Evolutionary conservation across 2,113 vertebrate species (phyloP), one percentile per base, ranked within the genome.

Genomic region (Zosterops hypoxanthus): DNA sequence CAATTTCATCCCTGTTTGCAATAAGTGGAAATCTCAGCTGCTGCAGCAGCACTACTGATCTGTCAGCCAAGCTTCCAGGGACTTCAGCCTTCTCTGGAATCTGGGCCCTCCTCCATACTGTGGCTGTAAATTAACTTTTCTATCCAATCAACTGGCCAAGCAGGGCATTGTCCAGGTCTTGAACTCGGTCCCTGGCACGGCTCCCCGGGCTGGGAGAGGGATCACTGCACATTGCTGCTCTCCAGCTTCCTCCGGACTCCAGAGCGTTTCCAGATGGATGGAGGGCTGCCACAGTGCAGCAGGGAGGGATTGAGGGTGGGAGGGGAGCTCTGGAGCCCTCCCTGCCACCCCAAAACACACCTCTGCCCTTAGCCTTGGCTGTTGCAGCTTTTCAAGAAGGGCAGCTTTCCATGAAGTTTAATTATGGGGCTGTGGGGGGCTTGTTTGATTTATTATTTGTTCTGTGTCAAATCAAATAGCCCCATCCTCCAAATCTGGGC

Each of bases 121-220:
- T 8, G 2, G 23, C 69, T 57, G n/a, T 70, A 86, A 93, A 90
- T 91, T 82, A 69, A 24, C 90, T 93, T 76, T 92, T 87, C 63
- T 90, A 3, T 82, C 88, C 88, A 82, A 92, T 86, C 5, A 2
- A 64, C 56, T 83, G 84, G 79, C 88, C 85, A 83, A 94, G 82
- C 53, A 78, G 71, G 90, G 79, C 75, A 93, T 86, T 93, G 78
- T 82, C 86, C 75, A 93, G 85, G 82, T 92, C 90, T 92, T 95
- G 88, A 95, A 96, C 92, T 88, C 13, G 28, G 34, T 93, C 90
- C 79, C 79, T 96, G 92, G 95, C 71, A 6, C 49, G 46, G 41
- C 33, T 94, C 50, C 75, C 33, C 2, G 1, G 36, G 59, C 85
- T 93, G 57, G 59, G 88, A 92, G 80, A 94, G 71, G 79, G 28